Evolutionary conservation across 2,888 invertebrate species (phyloP).

Genomic region (Lasiommata megera): DNA sequence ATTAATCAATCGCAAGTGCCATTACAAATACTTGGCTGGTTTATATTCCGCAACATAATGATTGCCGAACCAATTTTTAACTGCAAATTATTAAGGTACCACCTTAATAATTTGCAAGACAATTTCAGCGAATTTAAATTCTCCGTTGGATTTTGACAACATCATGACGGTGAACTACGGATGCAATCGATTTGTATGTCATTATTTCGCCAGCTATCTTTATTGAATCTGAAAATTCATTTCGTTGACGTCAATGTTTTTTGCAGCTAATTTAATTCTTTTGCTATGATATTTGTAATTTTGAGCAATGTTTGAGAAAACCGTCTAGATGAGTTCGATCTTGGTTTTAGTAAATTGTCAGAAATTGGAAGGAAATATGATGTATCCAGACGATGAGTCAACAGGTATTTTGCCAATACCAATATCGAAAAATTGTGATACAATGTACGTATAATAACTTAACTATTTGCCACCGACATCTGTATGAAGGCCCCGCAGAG

Average conservation of each 20-base stretch:
- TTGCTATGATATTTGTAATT: slow-evolving; percentile 18
- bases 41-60: slow-evolving; percentile 37
- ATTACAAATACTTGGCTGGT: slow-evolving; percentile 36
- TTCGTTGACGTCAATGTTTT: slow-evolving; percentile 31
- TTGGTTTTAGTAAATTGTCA: slow-evolving; percentile 31
- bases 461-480: no score
- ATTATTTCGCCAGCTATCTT: slow-evolving; percentile 34
- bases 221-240: slow-evolving; percentile 18
- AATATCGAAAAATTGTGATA: slow-evolving; percentile 37
- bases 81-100: slow-evolving; percentile 42
- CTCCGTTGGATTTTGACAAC: slow-evolving; percentile 43
- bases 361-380: slow-evolving; percentile 35
- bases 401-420: slow-evolving; percentile 35
- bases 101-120: slow-evolving; percentile 39
- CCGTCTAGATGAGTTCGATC: slow-evolving; percentile 35
- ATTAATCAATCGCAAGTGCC: slow-evolving; percentile 25
- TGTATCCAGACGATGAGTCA: slow-evolving; percentile 34
- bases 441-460: no score
- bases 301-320: slow-evolving; percentile 19
- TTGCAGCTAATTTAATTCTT: slow-evolving; percentile 36
- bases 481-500: no score
- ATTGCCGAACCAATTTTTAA: slow-evolving; percentile 36
- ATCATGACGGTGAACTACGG: slow-evolving; percentile 40
- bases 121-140: slow-evolving; percentile 44
- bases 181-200: slow-evolving; percentile 42